These are phyloP conservation scores for Agrotis exclamationis DNA, from an alignment of 2,888 invertebrate species.

Conservation along the genomic window DNA sequence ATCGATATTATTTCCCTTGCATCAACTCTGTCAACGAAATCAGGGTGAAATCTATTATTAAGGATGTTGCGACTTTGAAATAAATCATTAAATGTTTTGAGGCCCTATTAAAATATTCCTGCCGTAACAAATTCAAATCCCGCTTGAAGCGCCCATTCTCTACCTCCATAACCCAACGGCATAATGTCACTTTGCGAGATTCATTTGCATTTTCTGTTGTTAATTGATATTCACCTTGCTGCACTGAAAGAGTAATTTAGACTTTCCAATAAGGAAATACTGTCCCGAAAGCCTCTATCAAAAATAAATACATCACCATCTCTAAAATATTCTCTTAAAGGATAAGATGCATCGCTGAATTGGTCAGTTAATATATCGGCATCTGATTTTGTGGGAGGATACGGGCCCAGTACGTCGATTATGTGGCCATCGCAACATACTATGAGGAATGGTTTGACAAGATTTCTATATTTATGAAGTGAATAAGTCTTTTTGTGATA, in stretches of 20 bases:
- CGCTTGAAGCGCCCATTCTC: constrained; percentile 7
- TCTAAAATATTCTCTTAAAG: constrained; percentile 15
- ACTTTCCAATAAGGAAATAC: constrained; percentile 6
- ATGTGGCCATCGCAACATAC: constrained; percentile 2
- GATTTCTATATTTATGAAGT: neutral
- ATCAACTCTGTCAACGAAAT: constrained; percentile 29
- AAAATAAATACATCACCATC: constrained; percentile 8
- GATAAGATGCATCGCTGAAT: neutral
- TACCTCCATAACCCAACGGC: neutral
- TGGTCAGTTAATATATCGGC: constrained; percentile 9
- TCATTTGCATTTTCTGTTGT: constrained; percentile 8
- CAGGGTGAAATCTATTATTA: constrained; percentile 28
- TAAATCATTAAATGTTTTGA: constrained; percentile 13
- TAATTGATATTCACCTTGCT: neutral
- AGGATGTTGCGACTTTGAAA: constrained; percentile 25
- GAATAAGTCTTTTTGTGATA: constrained; percentile 9
- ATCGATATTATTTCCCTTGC: constrained; percentile 7
- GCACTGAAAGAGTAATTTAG: constrained; percentile 5
- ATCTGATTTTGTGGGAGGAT: constrained; percentile 14
- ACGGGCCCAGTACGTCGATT: constrained; percentile 3
- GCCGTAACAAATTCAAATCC: constrained; percentile 10
- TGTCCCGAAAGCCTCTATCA: constrained; percentile 13
- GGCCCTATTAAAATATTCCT: constrained; percentile 14
- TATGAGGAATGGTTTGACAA: constrained; percentile 2
- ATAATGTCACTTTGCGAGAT: constrained; percentile 3